phyloP scores from a whole-genome alignment of 2,113 vertebrate genomes.

The Australoheros scitulus region DNA sequence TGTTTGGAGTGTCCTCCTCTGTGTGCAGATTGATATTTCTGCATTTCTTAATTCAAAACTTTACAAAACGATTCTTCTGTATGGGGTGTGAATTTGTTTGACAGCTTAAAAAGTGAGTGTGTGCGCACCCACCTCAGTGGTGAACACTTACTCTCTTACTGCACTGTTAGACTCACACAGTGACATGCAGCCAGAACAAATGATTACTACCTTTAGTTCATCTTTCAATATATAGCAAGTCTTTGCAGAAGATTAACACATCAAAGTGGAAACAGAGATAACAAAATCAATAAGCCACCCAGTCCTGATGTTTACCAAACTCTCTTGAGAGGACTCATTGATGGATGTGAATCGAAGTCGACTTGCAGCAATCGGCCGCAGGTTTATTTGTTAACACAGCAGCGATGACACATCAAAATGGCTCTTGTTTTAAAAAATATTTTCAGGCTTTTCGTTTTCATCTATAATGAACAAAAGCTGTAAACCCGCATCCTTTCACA shows the following conservation, averaged over 20 bases:
- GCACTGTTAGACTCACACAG: background rate
- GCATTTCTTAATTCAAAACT: background rate
- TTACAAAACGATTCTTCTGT: background rate
- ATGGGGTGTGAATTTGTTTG: background rate
- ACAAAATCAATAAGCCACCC: constrained; percentile 70
- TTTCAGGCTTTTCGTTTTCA: background rate
- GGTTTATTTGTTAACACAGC: constrained; percentile 42
- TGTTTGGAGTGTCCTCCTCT: constrained; percentile 16
- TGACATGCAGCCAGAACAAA: constrained; percentile 12
- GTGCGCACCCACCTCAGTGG: background rate
- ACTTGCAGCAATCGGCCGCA: constrained; percentile 32
- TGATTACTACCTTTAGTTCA: constrained; percentile 24
- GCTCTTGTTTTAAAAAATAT: background rate
- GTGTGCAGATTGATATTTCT: constrained; percentile 11
- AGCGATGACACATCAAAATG: constrained; percentile 3
- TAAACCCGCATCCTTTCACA: background rate
- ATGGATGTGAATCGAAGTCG: constrained; percentile 58
- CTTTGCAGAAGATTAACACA: constrained; percentile 62
- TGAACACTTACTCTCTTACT: background rate
- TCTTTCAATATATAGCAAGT: constrained; percentile 47
- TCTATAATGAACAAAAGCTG: background rate
- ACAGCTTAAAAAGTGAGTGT: background rate
- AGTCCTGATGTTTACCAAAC: constrained; percentile 68
- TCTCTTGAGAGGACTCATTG: constrained; percentile 57
- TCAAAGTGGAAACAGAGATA: constrained; percentile 64